Percentiles rank a stretch among this genome's conserved stretches.
These are phyloP conservation scores for Elymnias hypermnestra DNA, from an alignment of 1,140 invertebrate species.

Conservation along the genomic window DNA sequence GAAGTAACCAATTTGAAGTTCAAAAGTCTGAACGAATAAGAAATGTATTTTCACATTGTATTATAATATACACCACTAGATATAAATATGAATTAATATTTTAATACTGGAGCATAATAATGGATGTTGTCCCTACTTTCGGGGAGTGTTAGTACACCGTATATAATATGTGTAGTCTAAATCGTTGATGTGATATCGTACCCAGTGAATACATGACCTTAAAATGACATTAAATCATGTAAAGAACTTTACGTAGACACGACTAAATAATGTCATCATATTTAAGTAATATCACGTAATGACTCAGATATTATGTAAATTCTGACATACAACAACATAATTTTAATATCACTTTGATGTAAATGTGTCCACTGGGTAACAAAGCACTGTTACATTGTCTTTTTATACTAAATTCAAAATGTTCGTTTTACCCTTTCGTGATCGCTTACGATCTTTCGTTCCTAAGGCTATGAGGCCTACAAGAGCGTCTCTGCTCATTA, in stretches of 20 bases:
- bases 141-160: slow-evolving; percentile 48
- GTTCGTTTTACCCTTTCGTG: slow-evolving; percentile 44
- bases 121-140: slow-evolving; percentile 52
- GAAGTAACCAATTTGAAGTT: slow-evolving; percentile 61
- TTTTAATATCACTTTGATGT: too few species aligned
- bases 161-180: slow-evolving; percentile 12
- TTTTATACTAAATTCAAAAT: slow-evolving; percentile 44
- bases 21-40: slow-evolving; percentile 68
- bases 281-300: too few species aligned
- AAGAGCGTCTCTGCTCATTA: too few species aligned
- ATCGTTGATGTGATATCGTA: slow-evolving; percentile 43
- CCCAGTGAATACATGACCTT: too few species aligned
- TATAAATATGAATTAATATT: slow-evolving; percentile 66
- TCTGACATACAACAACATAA: too few species aligned
- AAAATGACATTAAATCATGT: too few species aligned
- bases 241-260: too few species aligned
- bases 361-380: too few species aligned
- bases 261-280: too few species aligned
- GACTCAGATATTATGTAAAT: too few species aligned
- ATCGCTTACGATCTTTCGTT: slow-evolving; percentile 52
- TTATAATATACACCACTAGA: slow-evolving; percentile 63
- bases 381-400: slow-evolving; percentile 50
- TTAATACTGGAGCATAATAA: slow-evolving; percentile 62
- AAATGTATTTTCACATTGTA: slow-evolving; percentile 73
- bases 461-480: slow-evolving; percentile 49